Conservation (phyloP, 2,888 invertebrate genomes). For the Rapana venosa region DNA sequence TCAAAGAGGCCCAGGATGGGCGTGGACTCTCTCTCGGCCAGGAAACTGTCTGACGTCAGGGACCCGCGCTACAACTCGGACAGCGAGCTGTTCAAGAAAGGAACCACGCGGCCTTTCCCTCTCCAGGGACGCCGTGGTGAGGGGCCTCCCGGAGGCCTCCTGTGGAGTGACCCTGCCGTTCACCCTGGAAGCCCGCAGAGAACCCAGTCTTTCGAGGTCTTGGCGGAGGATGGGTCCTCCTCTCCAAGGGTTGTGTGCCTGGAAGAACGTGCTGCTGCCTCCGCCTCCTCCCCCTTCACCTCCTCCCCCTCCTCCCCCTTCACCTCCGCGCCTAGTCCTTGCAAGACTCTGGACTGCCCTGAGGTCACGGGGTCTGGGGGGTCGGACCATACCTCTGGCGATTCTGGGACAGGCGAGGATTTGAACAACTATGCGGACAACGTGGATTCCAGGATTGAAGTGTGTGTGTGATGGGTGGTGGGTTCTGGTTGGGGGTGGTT, state of each 20-base stretch:
- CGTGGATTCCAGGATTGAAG: background rate
- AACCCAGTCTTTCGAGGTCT: background rate
- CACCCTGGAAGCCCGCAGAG: background rate
- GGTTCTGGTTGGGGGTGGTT: background rate
- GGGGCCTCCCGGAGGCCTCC: background rate
- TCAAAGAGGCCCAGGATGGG: constrained; percentile 19
- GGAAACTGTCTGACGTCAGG: background rate
- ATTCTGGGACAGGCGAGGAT: constrained; percentile 39
- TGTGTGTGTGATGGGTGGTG: constrained; percentile 14
- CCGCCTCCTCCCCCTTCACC: background rate
- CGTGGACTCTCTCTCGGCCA: background rate
- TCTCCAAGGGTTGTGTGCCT: background rate
- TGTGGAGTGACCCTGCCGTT: too few relatives aligned
- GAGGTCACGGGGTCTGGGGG: background rate
- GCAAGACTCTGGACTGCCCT: constrained; percentile 1
- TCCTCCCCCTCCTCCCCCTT: constrained; percentile 1
- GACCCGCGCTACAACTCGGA: background rate
- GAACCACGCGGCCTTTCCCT: background rate
- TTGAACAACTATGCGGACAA: background rate
- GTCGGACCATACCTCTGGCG: constrained; percentile 32
- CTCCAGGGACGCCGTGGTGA: background rate
- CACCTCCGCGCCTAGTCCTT: background rate
- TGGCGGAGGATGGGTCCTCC: background rate
- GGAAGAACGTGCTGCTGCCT: background rate
- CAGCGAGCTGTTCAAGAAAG: background rate